phyloP scores from a whole-genome alignment of 2,888 invertebrate species.

The Agrotis segetum region DNA sequence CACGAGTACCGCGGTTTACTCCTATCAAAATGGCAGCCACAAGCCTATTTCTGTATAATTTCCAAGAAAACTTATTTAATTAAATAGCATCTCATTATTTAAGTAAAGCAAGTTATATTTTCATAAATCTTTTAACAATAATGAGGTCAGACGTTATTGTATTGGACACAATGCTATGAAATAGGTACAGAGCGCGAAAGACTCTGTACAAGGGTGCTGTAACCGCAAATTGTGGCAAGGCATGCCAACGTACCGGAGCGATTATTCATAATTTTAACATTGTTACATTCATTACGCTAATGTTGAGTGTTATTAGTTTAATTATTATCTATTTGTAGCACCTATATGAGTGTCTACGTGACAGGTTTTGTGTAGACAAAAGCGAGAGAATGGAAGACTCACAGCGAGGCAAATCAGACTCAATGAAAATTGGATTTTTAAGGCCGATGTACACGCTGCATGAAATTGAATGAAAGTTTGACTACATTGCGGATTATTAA shows the following conservation, averaged over 20 bases:
- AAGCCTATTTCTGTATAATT: constrained; percentile 18
- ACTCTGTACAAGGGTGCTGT: constrained; percentile 22
- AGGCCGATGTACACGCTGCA: too few relatives aligned
- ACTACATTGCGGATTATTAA: too few relatives aligned
- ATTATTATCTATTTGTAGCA: constrained; percentile 1
- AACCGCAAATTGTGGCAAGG: constrained; percentile 45
- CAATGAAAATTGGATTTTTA: neutral
- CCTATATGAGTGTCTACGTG: constrained; percentile 23
- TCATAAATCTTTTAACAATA: constrained; percentile 38
- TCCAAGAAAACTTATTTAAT: constrained; percentile 24
- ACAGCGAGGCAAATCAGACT: neutral
- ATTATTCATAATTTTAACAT: constrained; percentile 39
- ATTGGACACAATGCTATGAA: constrained; percentile 40
- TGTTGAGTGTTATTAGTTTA: constrained; percentile 6
- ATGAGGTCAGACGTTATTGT: constrained; percentile 46
- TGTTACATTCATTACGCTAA: constrained; percentile 23
- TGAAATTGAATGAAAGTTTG: too few relatives aligned
- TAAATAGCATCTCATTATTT: constrained; percentile 17
- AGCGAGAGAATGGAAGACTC: neutral
- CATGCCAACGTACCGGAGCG: constrained; percentile 23
- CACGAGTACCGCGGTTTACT: constrained; percentile 4
- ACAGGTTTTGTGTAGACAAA: constrained; percentile 1
- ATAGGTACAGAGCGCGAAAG: constrained; percentile 24
- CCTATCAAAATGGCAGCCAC: constrained; percentile 10
- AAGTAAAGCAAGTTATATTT: constrained; percentile 19